Base-by-base conservation (phyloP, 2,113 vertebrate species). In the Megalops atlanticus region DNA sequence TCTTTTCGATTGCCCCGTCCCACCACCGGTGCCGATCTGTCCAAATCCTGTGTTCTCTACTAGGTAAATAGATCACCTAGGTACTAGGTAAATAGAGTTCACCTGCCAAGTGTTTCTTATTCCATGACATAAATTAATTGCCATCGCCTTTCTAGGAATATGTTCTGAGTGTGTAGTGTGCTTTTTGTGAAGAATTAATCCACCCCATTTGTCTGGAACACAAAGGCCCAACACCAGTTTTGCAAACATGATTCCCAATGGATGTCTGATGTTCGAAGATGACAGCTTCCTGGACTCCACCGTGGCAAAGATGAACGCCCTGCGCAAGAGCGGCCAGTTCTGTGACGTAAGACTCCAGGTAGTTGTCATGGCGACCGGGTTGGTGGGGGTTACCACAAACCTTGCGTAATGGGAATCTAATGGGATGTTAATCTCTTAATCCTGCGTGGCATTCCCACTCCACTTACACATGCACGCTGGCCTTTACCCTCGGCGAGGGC, bases 261-360 rank as follows among this genome's bases (percentile, higher is more conserved):
- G 98, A 80, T 98, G 95, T 95, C 92, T 99, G 91, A 97, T 97
- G 94, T 99, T 99, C 83, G 97, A 99, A 91, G 98, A 99, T 79
- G 97, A 99, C 88, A 98, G 96, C 90, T 98, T 99, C 91, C 95
- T 98, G 38, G 98, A 99, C 85, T 99, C 97, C 16, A 98, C 98
- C 3, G 97, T 99, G 91, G 98, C 97, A 92, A 99, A 99, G 93
- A 95, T 99, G 94, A 99, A 99, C 1, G 98, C 98, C 87, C 94
- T 99, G 86, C 95, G 98, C 83, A 99, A 99, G 92, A 99, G 97
- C 2, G 98, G 98, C 41, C 98, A 99, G 89, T 99, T 99, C 93
- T 99, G 98, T 54, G 98, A 99, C 15, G 97, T 99, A 81, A 96
- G 96, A 91, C 96, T 99, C 79, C 98, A 99, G 97, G 98, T 99